Conservation (phyloP, 1,140 invertebrate genomes). For the Temnothorax nylanderi region DNA sequence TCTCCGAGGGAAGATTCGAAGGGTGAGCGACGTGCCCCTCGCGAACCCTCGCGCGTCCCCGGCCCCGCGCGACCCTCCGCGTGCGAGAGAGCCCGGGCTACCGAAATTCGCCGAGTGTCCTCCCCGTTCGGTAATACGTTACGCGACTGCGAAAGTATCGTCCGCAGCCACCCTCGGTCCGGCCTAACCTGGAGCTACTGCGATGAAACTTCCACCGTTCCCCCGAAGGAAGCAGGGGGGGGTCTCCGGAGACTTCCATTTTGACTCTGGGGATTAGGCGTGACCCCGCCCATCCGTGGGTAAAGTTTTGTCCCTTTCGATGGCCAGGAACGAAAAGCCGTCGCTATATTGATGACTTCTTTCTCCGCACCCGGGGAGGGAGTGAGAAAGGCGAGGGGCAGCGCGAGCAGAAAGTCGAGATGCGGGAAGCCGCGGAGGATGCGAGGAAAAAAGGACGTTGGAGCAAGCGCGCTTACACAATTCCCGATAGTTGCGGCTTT, state of each 20-base stretch:
- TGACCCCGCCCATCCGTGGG: conserved; percentile 83
- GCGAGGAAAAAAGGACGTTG: neutral
- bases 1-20: conserved; percentile 62
- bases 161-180: conserved; percentile 70
- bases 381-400: conserved; percentile 43
- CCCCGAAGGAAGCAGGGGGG: conserved; percentile 37
- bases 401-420: conserved; percentile 31
- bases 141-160: conserved; percentile 68
- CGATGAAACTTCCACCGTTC: conserved; percentile 79
- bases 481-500: neutral
- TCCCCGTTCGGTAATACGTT: conserved; percentile 79
- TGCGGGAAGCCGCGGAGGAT: conserved; percentile 37
- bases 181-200: conserved; percentile 72
- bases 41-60: conserved; percentile 37
- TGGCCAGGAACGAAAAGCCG: conserved; percentile 81
- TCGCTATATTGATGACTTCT: conserved; percentile 84
- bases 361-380: conserved; percentile 68
- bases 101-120: conserved; percentile 76
- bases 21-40: conserved; percentile 57
- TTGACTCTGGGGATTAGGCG: conserved; percentile 86
- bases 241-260: conserved; percentile 85
- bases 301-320: conserved; percentile 82
- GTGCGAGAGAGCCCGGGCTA: conserved; percentile 32
- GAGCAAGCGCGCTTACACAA: conserved; percentile 38
- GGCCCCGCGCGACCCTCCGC: conserved; percentile 54